Evolutionary conservation across 2,797 vertebrate species (phyloP).

Genomic region (Valencia hispanica): DNA sequence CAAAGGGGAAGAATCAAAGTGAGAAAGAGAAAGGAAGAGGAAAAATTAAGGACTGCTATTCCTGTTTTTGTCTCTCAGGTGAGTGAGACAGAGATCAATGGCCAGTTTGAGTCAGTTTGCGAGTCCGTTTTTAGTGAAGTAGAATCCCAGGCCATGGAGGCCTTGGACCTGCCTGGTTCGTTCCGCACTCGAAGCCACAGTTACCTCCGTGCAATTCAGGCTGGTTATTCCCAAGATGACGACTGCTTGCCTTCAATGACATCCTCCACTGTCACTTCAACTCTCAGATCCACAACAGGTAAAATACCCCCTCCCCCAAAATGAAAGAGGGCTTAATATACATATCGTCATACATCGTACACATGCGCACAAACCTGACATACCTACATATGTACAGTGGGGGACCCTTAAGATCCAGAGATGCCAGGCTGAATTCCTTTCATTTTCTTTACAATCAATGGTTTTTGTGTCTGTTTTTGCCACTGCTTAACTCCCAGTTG

Average conservation of each 20-base stretch:
- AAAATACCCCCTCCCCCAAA: constrained; percentile 79
- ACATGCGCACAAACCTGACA: constrained; percentile 80
- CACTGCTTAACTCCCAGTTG: constrained; percentile 69
- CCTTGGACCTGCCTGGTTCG: constrained; percentile 98
- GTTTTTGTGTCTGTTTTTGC: constrained; percentile 65
- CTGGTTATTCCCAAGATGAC: constrained; percentile 99
- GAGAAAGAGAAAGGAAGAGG: constrained; percentile 91
- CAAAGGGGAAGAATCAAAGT: constrained; percentile 90
- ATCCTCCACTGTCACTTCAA: constrained; percentile 94
- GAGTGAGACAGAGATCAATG: constrained; percentile 99
- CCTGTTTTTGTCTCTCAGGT: constrained; percentile 96
- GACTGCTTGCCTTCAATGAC: constrained; percentile 96
- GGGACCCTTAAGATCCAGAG: constrained; percentile 84
- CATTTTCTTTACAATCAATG: constrained; percentile 67
- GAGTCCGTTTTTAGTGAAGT: constrained; percentile 99
- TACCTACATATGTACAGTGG: constrained; percentile 90
- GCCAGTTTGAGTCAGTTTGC: constrained; percentile 99
- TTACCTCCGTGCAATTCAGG: constrained; percentile 99
- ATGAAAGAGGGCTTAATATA: constrained; percentile 81
- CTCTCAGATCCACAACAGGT: constrained; percentile 98
- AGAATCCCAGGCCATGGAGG: constrained; percentile 99
- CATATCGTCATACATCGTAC: constrained; percentile 83
- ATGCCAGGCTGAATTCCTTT: constrained; percentile 77
- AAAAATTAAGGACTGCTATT: constrained; percentile 94
- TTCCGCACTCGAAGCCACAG: constrained; percentile 99